Conservation (phyloP, 2,888 invertebrate species). For the Itoplectis maculator region DNA sequence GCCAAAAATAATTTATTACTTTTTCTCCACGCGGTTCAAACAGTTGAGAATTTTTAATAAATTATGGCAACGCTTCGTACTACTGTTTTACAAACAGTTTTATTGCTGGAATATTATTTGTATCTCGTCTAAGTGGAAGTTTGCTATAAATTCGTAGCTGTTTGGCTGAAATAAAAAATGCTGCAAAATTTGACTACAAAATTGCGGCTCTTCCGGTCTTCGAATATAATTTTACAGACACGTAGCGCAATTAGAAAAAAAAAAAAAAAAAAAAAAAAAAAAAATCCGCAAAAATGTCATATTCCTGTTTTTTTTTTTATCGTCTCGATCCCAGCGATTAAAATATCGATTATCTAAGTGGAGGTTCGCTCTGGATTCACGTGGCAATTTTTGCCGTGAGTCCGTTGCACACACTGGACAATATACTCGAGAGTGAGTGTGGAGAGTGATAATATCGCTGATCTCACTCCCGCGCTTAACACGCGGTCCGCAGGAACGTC, state of each 20-base stretch:
- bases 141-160: too few relatives aligned
- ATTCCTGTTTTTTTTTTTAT: background rate
- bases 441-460: constrained; percentile 45
- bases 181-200: too few relatives aligned
- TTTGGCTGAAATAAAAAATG: too few relatives aligned
- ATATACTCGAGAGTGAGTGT: background rate
- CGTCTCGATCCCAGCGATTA: too few relatives aligned
- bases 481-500: constrained; percentile 26
- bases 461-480: constrained; percentile 52
- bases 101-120: too few relatives aligned
- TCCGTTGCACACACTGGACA: background rate
- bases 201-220: too few relatives aligned
- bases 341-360: constrained; percentile 6
- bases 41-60: background rate
- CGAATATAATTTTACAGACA: too few relatives aligned
- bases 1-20: background rate
- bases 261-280: too few relatives aligned
- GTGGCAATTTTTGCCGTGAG: constrained; percentile 4
- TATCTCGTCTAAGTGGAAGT: too few relatives aligned
- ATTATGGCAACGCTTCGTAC: background rate
- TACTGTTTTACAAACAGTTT: too few relatives aligned
- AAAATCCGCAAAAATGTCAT: background rate
- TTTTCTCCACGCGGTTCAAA: background rate
- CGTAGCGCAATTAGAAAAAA: too few relatives aligned
- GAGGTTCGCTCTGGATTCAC: constrained; percentile 31